These are phyloP conservation scores for Catostylus mosaicus DNA, from an alignment of 30 jellyfish, hydroid and myxozoan species.

Conservation along the genomic window DNA sequence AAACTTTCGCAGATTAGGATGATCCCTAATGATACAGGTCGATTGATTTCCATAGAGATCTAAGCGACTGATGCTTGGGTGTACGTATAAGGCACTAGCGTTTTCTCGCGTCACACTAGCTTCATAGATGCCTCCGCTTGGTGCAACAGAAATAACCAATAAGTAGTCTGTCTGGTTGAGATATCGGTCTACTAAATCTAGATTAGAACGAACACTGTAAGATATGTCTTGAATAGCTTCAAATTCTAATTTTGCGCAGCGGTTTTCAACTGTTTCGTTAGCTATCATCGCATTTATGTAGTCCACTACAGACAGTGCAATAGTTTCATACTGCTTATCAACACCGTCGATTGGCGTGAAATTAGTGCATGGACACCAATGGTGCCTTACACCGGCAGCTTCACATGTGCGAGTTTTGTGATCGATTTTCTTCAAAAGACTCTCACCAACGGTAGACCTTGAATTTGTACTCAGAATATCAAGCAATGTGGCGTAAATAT, in stretches of 20 bases:
- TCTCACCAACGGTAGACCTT: conserved; percentile 32
- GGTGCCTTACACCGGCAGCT: conserved; percentile 73
- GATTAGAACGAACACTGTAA: neutral
- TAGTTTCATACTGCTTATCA: neutral
- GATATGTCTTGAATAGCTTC: conserved; percentile 5
- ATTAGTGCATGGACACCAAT: conserved; percentile 86
- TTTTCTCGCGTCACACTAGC: conserved; percentile 29
- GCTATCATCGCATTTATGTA: conserved; percentile 24
- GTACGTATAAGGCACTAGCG: conserved; percentile 1
- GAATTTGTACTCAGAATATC: conserved; percentile 17
- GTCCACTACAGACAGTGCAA: conserved; percentile 58
- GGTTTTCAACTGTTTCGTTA: neutral
- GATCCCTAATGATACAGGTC: conserved; percentile 20
- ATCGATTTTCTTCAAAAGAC: conserved; percentile 48
- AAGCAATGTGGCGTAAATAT: conserved; percentile 50
- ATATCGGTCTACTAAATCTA: neutral
- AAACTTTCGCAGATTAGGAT: conserved; percentile 65
- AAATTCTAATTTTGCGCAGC: conserved; percentile 27
- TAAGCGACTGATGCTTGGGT: conserved; percentile 66
- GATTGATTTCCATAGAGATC: conserved; percentile 71
- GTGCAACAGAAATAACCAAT: conserved; percentile 45
- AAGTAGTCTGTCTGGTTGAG: conserved; percentile 19
- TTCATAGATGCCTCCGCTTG: conserved; percentile 64
- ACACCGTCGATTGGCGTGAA: neutral
- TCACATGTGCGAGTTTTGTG: conserved; percentile 60